phyloP scores from a whole-genome alignment of 1,140 invertebrate species.

The Neodiprion pinetum region DNA sequence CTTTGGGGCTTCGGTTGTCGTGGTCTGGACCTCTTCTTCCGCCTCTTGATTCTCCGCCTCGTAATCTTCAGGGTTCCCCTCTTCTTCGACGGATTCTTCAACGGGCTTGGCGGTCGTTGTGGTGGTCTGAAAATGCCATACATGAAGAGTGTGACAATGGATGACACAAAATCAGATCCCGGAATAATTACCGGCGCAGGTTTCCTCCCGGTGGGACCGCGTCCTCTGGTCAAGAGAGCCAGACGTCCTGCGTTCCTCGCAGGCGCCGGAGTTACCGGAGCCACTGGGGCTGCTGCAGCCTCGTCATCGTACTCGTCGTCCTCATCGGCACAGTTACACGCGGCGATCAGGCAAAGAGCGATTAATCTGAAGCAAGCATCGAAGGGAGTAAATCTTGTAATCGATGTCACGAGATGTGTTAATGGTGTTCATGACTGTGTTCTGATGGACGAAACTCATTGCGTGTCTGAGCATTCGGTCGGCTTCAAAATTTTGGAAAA shows the following conservation, averaged over 20 bases:
- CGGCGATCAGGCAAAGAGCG: constrained; percentile 39
- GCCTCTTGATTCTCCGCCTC: constrained; percentile 57
- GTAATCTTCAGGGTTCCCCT: constrained; percentile 54
- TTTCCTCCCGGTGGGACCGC: constrained; percentile 39
- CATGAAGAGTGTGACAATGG: neutral
- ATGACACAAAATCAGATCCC: neutral
- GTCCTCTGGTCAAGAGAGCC: constrained; percentile 42
- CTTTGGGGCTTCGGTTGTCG: constrained; percentile 71
- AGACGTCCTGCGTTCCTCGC: constrained; percentile 36
- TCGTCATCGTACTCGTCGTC: constrained; percentile 51
- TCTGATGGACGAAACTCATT: too few relatives aligned
- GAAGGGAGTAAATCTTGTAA: neutral
- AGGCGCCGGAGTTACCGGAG: constrained; percentile 40
- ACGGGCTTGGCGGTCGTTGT: constrained; percentile 45
- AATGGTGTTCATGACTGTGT: neutral
- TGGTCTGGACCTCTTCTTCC: constrained; percentile 58
- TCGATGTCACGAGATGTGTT: neutral
- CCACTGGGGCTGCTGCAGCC: constrained; percentile 34
- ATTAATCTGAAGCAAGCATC: constrained; percentile 38
- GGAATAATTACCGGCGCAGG: constrained; percentile 28
- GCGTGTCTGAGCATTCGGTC: too few relatives aligned
- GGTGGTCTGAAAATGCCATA: constrained; percentile 29
- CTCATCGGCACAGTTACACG: constrained; percentile 41
- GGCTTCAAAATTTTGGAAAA: too few relatives aligned
- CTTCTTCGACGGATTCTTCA: constrained; percentile 49